Evolutionary conservation across 2,113 vertebrate genomes (phyloP).

Genomic region (Potamarius usumacintae): DNA sequence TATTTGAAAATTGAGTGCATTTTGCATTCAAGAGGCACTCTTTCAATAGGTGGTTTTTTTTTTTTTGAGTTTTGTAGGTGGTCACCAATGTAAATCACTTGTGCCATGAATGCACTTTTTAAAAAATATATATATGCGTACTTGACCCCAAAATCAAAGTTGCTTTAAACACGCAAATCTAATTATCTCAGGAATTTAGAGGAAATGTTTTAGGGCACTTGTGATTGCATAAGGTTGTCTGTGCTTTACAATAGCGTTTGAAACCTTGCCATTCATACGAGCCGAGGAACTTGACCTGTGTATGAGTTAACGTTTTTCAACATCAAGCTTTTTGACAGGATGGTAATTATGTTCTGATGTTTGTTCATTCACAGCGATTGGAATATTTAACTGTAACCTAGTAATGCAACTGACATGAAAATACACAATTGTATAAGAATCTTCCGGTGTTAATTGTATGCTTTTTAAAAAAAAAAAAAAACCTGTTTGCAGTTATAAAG

Average conservation of each 20-base stretch:
- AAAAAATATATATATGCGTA: too few relatives aligned
- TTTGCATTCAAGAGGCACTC: neutral
- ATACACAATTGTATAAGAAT: neutral
- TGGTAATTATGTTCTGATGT: neutral
- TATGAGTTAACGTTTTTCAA: neutral
- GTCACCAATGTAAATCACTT: neutral
- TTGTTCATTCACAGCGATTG: neutral
- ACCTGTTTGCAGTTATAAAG: neutral
- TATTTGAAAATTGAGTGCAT: neutral
- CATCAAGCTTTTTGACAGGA: neutral
- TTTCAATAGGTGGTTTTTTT: neutral
- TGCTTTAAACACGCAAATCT: neutral
- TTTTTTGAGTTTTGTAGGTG: neutral
- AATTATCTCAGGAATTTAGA: neutral
- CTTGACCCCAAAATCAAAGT: neutral
- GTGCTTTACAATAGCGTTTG: neutral
- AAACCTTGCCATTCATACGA: neutral
- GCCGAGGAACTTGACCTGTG: neutral
- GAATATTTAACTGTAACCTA: constrained; percentile 29
- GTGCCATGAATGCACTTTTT: neutral
- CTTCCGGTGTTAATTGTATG: neutral
- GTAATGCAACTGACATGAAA: neutral
- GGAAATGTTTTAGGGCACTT: neutral
- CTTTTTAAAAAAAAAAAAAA: neutral
- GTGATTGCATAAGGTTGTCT: neutral